These are phyloP conservation scores for Pseudois nayaur DNA, from an alignment of 2,113 vertebrate genomes.

Conservation along the genomic window DNA sequence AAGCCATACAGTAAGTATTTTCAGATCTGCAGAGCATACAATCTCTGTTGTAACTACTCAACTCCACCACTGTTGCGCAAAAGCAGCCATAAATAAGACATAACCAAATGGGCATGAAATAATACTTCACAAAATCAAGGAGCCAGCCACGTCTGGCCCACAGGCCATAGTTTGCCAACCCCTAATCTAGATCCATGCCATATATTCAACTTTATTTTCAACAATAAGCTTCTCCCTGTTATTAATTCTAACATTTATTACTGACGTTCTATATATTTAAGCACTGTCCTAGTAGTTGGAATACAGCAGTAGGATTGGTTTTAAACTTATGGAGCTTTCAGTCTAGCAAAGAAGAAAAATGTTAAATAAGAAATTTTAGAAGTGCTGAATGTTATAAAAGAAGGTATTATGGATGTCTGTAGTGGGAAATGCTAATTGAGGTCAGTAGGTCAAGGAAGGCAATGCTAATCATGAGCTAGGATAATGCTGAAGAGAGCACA, in stretches of 20 bases:
- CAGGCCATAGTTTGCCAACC: neutral
- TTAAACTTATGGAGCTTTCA: neutral
- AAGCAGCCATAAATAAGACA: neutral
- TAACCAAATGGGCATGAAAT: neutral
- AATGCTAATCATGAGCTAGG: neutral
- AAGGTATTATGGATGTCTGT: neutral
- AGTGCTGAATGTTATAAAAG: neutral
- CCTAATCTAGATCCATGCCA: neutral
- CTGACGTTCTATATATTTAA: neutral
- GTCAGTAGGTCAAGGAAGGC: neutral
- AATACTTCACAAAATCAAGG: constrained; percentile 25
- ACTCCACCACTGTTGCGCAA: neutral
- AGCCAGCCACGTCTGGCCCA: neutral
- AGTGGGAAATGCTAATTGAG: neutral
- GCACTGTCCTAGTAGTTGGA: neutral
- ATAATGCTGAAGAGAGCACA: neutral
- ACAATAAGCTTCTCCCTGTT: neutral
- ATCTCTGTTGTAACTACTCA: neutral
- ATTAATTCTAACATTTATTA: neutral
- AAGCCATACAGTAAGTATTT: neutral
- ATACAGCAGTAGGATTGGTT: neutral
- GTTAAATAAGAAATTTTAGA: neutral
- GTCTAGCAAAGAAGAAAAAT: neutral
- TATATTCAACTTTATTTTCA: neutral
- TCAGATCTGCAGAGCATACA: neutral